A percentile compares a stretch with the other conserved stretches of the same genome.
Conservation (phyloP, 2,113 vertebrate genomes). For the Bagarius yarrelli region DNA sequence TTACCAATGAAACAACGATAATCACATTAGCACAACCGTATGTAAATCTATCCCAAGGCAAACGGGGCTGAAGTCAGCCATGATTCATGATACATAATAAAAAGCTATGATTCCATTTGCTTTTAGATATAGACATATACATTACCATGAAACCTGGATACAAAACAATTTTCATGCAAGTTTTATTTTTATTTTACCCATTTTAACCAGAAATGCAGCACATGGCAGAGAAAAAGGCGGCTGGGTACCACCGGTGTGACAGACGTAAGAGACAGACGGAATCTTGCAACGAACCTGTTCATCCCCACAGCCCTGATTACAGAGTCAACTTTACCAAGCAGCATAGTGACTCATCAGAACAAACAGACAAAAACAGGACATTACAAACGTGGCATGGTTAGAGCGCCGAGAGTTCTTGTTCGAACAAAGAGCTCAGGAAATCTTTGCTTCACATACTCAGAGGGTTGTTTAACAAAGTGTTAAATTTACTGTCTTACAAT, state of each 20-base stretch:
- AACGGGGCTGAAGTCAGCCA: background rate
- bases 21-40: background rate
- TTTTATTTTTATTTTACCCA: too few relatives aligned
- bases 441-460: background rate
- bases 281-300: constrained; percentile 21
- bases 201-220: background rate
- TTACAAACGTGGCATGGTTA: constrained; percentile 6
- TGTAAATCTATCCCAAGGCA: background rate
- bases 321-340: constrained; percentile 35
- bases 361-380: constrained; percentile 13
- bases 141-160: too few relatives aligned
- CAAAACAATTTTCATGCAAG: too few relatives aligned
- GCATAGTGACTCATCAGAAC: constrained; percentile 39
- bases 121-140: background rate
- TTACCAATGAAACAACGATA: background rate
- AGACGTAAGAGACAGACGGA: constrained; percentile 17
- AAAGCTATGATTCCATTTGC: background rate
- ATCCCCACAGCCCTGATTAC: constrained; percentile 61
- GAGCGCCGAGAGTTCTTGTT: background rate
- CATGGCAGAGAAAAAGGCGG: background rate
- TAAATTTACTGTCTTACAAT: background rate
- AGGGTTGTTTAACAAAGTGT: background rate
- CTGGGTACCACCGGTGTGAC: background rate
- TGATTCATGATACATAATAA: background rate
- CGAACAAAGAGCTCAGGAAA: constrained; percentile 21